Evolutionary conservation across 2,113 vertebrate species (phyloP).

Genomic region (Daubentonia madagascariensis): DNA sequence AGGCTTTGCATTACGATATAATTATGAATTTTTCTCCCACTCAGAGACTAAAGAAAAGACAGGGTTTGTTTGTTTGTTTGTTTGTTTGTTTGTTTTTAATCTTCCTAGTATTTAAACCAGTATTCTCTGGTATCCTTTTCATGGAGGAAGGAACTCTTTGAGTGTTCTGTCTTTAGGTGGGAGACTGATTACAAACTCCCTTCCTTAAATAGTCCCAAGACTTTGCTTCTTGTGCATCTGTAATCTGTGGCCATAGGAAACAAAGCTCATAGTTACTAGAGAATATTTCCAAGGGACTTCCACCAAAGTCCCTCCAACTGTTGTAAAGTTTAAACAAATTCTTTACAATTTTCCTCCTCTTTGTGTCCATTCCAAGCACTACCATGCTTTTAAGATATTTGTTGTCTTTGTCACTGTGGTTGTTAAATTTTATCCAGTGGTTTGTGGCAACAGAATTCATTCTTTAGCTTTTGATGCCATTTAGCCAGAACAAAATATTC

Average conservation of each 20-base stretch:
- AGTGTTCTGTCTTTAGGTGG: too few relatives aligned
- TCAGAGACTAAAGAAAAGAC: not conserved
- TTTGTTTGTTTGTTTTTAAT: too few relatives aligned
- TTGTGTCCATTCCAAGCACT: not conserved
- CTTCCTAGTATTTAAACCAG: too few relatives aligned
- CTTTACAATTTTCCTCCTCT: not conserved
- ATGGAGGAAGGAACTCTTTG: too few relatives aligned
- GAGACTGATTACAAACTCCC: too few relatives aligned
- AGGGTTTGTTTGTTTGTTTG: too few relatives aligned
- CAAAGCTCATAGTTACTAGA: not conserved
- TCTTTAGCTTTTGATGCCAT: not conserved
- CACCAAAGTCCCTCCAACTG: not conserved
- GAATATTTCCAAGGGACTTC: not conserved
- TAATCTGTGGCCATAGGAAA: not conserved
- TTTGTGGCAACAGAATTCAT: not conserved
- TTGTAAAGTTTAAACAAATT: not conserved
- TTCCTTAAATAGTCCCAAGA: not conserved
- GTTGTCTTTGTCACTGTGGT: not conserved
- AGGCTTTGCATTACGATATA: too few relatives aligned
- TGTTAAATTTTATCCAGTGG: not conserved
- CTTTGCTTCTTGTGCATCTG: not conserved
- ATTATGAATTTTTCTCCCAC: too few relatives aligned
- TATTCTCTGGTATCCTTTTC: too few relatives aligned
- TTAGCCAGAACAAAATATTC: not conserved
- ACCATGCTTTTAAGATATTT: not conserved